phyloP scores from a whole-genome alignment of 1,140 invertebrate genomes.

The Gonatopus flavifemur region DNA sequence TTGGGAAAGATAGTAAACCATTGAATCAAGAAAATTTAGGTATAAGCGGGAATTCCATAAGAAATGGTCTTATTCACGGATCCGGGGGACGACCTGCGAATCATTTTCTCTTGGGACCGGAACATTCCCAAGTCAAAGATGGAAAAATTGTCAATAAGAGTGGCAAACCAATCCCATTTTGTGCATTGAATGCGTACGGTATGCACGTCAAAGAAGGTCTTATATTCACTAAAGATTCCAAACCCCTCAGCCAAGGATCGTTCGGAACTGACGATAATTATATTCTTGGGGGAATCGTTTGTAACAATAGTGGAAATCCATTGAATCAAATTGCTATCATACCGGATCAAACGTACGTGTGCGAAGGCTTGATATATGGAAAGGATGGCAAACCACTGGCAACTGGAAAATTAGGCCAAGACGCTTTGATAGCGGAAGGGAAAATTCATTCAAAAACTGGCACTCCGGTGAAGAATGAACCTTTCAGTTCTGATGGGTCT shows the following conservation, averaged over 20 bases:
- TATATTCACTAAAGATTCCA: constrained; percentile 40
- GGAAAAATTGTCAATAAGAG: constrained; percentile 48
- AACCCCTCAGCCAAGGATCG: constrained; percentile 47
- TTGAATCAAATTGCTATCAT: constrained; percentile 39
- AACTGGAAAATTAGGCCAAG: constrained; percentile 42
- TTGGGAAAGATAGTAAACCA: constrained; percentile 52
- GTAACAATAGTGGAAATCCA: constrained; percentile 45
- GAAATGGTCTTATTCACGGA: constrained; percentile 43
- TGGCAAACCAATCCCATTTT: constrained; percentile 44
- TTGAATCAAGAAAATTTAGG: constrained; percentile 45
- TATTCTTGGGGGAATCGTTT: constrained; percentile 48
- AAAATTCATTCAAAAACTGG: constrained; percentile 50
- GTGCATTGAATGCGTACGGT: constrained; percentile 42
- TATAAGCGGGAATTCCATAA: constrained; percentile 44
- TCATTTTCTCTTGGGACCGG: constrained; percentile 38
- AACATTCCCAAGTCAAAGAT: constrained; percentile 42
- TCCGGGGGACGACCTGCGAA: constrained; percentile 33
- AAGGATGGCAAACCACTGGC: constrained; percentile 40
- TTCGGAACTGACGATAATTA: constrained; percentile 45
- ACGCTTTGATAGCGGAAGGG: constrained; percentile 45
- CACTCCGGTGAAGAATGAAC: constrained; percentile 48
- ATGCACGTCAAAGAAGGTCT: constrained; percentile 52
- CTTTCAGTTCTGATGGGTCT: constrained; percentile 49
- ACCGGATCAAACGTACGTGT: constrained; percentile 47
- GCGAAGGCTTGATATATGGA: constrained; percentile 48